A percentile compares a stretch with the other conserved stretches of the same genome.
These are phyloP conservation scores for Pararge aegeria DNA, from an alignment of 1,140 invertebrate genomes.

Conservation along the genomic window DNA sequence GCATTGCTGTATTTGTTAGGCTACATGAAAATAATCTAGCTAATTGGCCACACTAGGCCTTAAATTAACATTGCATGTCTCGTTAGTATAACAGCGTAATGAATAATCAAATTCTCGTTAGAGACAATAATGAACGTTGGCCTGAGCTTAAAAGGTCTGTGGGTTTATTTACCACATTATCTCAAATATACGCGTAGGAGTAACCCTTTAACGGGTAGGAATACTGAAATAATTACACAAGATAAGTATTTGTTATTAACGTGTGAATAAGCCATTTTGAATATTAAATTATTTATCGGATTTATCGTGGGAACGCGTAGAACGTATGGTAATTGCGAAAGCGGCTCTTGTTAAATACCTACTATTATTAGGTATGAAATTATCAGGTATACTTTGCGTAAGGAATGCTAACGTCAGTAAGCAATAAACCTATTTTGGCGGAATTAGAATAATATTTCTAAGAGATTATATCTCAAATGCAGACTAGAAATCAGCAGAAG, in stretches of 20 bases:
- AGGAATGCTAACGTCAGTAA: too few relatives aligned
- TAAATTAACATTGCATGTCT: not conserved
- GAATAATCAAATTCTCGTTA: not conserved
- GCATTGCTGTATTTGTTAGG: not conserved
- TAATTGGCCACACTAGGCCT: not conserved
- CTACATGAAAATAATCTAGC: not conserved
- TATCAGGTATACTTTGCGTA: too few relatives aligned
- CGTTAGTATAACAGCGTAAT: not conserved
- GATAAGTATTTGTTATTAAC: not conserved
- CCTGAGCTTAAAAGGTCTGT: not conserved
- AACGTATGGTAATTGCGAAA: not conserved
- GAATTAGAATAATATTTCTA: too few relatives aligned
- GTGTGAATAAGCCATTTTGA: not conserved
- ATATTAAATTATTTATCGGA: not conserved
- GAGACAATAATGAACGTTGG: not conserved
- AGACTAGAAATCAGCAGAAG: too few relatives aligned
- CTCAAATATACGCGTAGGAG: not conserved
- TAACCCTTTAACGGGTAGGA: not conserved
- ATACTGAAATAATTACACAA: not conserved
- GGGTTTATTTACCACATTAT: not conserved
- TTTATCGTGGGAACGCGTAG: not conserved
- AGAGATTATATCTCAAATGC: too few relatives aligned
- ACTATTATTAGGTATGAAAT: too few relatives aligned
- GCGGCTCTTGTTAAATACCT: too few relatives aligned
- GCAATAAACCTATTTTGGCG: too few relatives aligned